Evolutionary conservation across 30 jellyfish, hydroid and myxozoan species (phyloP), one percentile per base, ranked within the genome.

Genomic region (Cassiopea andromeda): DNA sequence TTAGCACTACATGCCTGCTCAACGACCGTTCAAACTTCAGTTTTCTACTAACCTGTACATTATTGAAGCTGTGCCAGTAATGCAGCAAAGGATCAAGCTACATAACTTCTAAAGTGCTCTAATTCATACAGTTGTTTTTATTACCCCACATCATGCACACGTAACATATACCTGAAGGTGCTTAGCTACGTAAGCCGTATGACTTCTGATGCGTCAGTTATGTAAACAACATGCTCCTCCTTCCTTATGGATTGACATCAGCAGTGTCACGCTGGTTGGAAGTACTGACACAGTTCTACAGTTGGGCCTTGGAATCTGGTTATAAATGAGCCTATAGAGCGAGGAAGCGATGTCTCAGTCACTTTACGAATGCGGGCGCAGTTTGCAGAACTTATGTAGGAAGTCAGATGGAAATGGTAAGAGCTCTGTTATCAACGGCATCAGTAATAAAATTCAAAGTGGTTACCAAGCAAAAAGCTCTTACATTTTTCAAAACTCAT

Each of bases 131-230:
- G n/a, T n/a, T n/a, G n/a, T n/a, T n/a, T n/a, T n/a, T n/a, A n/a
- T n/a, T n/a, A n/a, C n/a, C n/a, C n/a, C n/a, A n/a, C n/a, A n/a
- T n/a, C n/a, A n/a, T n/a, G n/a, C n/a, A n/a, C 46, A 19, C 2
- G 75, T 14, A 5, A 19, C 43, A 66, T 19, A 5, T 19, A 2
- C 15, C 43, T 16, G 79, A 16, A 70, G 79, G 79, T 14, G 79
- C 49, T 43, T 17, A 19, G 54, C 79, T 70, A 17, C 79, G 49
- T 70, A 9, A 16, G 79, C 79, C 54, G 50, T 70, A 70, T 70
- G 79, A 70, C 79, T 13, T 66, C 15, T 66, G 45, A 14, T 19
- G 16, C 38, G 64, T 3, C 12, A 54, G 64, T 54, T 54, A 3
- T 54, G 64, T 66, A 13, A 66, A 13, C 75, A 66, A 66, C 16